Conservation (phyloP, 2,888 invertebrate genomes). For the Drosophila stalkeri region DNA sequence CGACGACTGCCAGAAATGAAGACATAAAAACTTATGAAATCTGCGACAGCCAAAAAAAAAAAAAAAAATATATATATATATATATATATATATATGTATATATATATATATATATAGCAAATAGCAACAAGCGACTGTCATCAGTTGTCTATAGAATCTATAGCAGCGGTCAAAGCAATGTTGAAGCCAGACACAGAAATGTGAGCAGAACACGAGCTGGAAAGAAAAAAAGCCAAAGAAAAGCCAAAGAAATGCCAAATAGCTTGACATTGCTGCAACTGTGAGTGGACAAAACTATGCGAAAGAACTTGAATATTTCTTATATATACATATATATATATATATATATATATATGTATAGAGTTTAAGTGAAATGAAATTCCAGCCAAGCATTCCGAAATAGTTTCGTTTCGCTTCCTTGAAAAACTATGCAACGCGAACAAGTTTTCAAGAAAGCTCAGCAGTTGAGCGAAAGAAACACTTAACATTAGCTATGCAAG, state of each 20-base stretch:
- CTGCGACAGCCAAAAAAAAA: conserved; percentile 9
- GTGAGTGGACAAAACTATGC: conserved; percentile 5
- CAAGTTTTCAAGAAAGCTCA: background rate
- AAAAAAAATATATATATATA: no score
- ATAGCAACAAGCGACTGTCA: conserved; percentile 47
- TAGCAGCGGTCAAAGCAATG: background rate
- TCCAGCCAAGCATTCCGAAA: conserved; percentile 4
- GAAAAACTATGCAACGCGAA: conserved; percentile 1
- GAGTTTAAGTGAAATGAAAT: background rate
- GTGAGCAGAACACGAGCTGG: background rate
- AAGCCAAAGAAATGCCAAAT: conserved; percentile 2
- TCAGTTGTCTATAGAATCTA: conserved; percentile 12
- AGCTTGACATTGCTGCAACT: background rate
- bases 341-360: no score
- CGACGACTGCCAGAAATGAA: conserved; percentile 53
- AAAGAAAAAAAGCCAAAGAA: background rate
- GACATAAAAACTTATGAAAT: conserved; percentile 68
- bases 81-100: no score
- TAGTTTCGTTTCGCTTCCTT: background rate
- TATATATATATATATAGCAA: no score
- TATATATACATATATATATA: background rate
- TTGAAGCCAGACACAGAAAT: background rate
- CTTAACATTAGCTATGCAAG: background rate
- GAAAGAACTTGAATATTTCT: conserved; percentile 7
- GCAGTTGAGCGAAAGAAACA: background rate